Base-by-base conservation (phyloP, 2,888 invertebrate genomes). In the Tetramorium bicarinatum region DNA sequence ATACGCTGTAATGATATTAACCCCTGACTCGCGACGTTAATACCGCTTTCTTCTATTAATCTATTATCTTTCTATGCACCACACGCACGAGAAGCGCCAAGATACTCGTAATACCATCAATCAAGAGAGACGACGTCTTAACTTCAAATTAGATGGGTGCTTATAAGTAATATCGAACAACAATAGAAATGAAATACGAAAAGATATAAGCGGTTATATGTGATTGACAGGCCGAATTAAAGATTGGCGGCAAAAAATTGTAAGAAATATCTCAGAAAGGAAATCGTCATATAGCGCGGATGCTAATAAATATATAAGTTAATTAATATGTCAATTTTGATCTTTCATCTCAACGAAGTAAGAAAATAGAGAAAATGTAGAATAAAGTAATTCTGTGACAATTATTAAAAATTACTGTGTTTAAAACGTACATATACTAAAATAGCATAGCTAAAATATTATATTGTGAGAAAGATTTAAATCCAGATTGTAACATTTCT, bases 1-100 rank as follows among this genome's bases (percentile, higher is more conserved):
- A 44, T 69, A 29, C 29, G 62, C 75, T 49, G 47, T 56, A 67
- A 69, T 77, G 64, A 77, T 67, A 67, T 77, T 77, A 77, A 77
- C 77, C 69, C 69, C 44, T 77, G 77, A 77, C 69, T 44, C 29
- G 69, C 34, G 54, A 54, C 69, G 54, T 56, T 54, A 67, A 67
- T 67, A 69, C 41, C 67, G 44, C 77, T 64, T 77, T 76, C 76
- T 67, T 52, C 41, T 72, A 54, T 66, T 77, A 41, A 67, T 67
- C 67, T 41, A 76, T 66, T 76, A 76, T 76, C 41, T 25, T 25
- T 38, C 38, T 13, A 25, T n/a, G 54, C 41, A 38, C 49, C 76
- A 66, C 76, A 66, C 41, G 66, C 41, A 21, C 38, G 41, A n/a
- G 15, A 13, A 77, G 75, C 21, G 75, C n/a, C 29, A 75, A 49